A percentile compares a stretch with the other conserved stretches of the same genome.
These are phyloP conservation scores for Leptinotarsa rubiginosa DNA, from an alignment of 2,888 invertebrate genomes.

Conservation along the genomic window DNA sequence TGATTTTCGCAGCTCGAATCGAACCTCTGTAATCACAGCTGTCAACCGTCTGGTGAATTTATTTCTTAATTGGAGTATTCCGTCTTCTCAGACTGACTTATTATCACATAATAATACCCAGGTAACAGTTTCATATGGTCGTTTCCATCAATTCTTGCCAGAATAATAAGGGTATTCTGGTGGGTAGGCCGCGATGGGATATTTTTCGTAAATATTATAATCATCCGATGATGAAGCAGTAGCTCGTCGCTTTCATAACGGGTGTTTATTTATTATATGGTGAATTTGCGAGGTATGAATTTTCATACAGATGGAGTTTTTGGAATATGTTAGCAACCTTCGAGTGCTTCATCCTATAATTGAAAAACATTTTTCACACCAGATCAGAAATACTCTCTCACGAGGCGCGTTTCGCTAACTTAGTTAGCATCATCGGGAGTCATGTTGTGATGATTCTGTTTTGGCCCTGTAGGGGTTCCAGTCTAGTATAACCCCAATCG, in stretches of 20 bases:
- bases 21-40: slow-evolving; percentile 28
- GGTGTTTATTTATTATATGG: slow-evolving; percentile 5
- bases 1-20: slow-evolving; percentile 15
- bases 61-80: slow-evolving; percentile 35
- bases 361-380: too few species aligned
- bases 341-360: too few species aligned
- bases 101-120: slow-evolving; percentile 31
- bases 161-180: slow-evolving; percentile 22
- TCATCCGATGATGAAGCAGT: slow-evolving; percentile 8
- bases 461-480: too few species aligned
- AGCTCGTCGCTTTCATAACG: background rate
- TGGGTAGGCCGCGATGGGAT: background rate
- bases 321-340: too few species aligned
- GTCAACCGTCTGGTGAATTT: slow-evolving; percentile 24
- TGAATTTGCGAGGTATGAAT: background rate
- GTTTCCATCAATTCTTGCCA: slow-evolving; percentile 23
- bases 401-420: too few species aligned
- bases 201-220: slow-evolving; percentile 25
- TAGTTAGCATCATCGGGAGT: too few species aligned
- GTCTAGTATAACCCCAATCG: too few species aligned
- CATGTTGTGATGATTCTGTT: too few species aligned
- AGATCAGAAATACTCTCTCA: too few species aligned
- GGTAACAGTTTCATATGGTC: slow-evolving; percentile 21
- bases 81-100: slow-evolving; percentile 29
- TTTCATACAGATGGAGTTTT: background rate